Conservation (phyloP, 1,140 invertebrate genomes). For the Drosophila persimilis region DNA sequence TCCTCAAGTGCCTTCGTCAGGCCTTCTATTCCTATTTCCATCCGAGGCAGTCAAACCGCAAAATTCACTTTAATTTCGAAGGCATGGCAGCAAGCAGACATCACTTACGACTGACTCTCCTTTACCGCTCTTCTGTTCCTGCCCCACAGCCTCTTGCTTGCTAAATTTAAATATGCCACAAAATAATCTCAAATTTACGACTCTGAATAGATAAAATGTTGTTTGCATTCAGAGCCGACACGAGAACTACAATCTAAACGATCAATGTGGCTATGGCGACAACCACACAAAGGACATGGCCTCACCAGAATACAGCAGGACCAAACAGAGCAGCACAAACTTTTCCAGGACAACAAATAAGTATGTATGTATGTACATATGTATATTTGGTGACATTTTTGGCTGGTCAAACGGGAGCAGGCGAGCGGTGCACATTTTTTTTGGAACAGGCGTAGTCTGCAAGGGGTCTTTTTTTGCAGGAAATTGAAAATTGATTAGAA, state of each 20-base stretch:
- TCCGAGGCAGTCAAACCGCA: slow-evolving; percentile 53
- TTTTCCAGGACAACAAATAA: slow-evolving; percentile 13
- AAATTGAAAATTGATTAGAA: neutral
- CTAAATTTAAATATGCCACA: slow-evolving; percentile 72
- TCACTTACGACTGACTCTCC: neutral
- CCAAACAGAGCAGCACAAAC: slow-evolving; percentile 3
- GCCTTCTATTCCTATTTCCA: slow-evolving; percentile 32
- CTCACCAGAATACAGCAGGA: neutral
- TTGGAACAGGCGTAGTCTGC: slow-evolving; percentile 29
- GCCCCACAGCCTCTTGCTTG: neutral
- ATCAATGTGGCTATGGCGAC: slow-evolving; percentile 16
- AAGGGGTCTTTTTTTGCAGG: slow-evolving; percentile 3
- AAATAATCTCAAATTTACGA: slow-evolving; percentile 78
- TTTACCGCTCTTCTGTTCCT: slow-evolving; percentile 2
- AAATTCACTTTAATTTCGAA: slow-evolving; percentile 60
- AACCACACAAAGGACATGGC: slow-evolving; percentile 7
- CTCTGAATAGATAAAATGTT: slow-evolving; percentile 74
- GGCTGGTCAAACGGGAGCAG: slow-evolving; percentile 32
- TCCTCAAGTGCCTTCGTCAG: slow-evolving; percentile 56
- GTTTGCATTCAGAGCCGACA: slow-evolving; percentile 74
- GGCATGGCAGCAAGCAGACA: slow-evolving; percentile 20
- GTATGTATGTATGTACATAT: slow-evolving; percentile 15
- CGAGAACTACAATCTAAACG: slow-evolving; percentile 41
- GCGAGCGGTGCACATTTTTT: slow-evolving; percentile 20
- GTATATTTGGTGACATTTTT: slow-evolving; percentile 38